Base-by-base conservation (phyloP, 2,888 invertebrate genomes). In the Yponomeuta plumbellus region DNA sequence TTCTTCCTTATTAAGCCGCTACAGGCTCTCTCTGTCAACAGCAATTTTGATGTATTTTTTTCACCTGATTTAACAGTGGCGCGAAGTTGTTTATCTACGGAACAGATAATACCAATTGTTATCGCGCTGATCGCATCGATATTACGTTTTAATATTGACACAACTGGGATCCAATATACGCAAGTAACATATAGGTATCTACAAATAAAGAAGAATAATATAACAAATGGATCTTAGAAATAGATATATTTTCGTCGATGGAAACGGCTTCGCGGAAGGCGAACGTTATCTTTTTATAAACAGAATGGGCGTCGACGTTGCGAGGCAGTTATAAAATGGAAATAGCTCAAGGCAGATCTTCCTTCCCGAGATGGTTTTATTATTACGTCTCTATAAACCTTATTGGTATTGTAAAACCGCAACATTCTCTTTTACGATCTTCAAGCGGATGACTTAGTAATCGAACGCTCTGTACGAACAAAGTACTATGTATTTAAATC, bases 301-400 rank as follows among this genome's bases (percentile, higher is more conserved):
- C 68, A 44, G 71, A 66, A 68, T 11, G 20, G 13, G 59, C 44
- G n/a, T 23, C 11, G 59, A 59, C 59, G 59, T 69, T 71, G 69
- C 69, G 71, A 72, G 72, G 61, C 44, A 52, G 61, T 71, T 71
- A 75, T 76, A 71, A 74, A 76, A 82, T 81, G 77, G 71, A 84
- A 83, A 77, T 34, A 61, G 61, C 61, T 34, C 61, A 61, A 61
- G 61, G 61, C 34, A 34, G 61, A 61, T 61, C 61, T 61, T 61
- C 34, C 61, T 61, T 21, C 61, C 23, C 17, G 34, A 58, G 21
- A 21, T 58, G n/a, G 20, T 58, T 22, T 58, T 58, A 58, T 58
- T 21, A 58, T 22, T 58, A 58, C 20, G 11, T 20, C 58, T 11
- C 58, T 58, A 58, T 21, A 58, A 58, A 58, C 58, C 58, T 21